Evolutionary conservation across 2,113 vertebrate genomes (phyloP).

Genomic region (Notiomystis cincta): DNA sequence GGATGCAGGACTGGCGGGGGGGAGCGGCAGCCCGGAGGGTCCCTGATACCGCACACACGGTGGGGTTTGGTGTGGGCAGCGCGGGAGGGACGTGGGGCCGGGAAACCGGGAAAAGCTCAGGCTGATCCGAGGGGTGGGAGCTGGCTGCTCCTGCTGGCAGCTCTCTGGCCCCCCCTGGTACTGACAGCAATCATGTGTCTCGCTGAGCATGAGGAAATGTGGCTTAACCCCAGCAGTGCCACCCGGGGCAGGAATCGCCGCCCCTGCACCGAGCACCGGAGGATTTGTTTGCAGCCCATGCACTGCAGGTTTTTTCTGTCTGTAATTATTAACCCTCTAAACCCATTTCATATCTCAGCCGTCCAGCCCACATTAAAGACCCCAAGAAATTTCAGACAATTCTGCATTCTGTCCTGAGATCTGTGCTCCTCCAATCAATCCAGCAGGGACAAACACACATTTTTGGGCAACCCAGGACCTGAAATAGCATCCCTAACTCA

Average conservation of each 20-base stretch:
- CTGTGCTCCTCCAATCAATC: background rate
- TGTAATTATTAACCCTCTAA: background rate
- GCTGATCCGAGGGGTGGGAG: background rate
- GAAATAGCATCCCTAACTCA: background rate
- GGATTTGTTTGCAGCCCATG: accelerated
- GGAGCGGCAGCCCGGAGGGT: background rate
- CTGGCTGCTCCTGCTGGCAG: background rate
- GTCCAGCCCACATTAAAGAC: background rate
- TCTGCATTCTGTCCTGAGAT: background rate
- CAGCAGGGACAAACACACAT: background rate
- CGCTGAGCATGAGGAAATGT: background rate
- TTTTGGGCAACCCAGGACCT: background rate
- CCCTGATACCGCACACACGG: accelerated
- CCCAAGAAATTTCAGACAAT: background rate
- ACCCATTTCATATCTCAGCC: background rate
- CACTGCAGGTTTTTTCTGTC: accelerated
- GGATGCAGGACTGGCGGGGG: background rate
- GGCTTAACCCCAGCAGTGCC: slow-evolving; percentile 34
- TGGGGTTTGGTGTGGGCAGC: background rate
- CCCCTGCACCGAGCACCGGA: background rate
- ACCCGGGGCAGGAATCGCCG: background rate
- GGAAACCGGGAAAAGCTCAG: accelerated
- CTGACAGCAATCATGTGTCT: background rate
- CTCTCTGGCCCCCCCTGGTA: slow-evolving; percentile 3
- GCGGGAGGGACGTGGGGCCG: accelerated